Percentiles rank a stretch among this genome's conserved stretches.
phyloP scores from a whole-genome alignment of 30 jellyfish, hydroid and myxozoan genomes.

The Aurelia aurita complex sp. Pacific region DNA sequence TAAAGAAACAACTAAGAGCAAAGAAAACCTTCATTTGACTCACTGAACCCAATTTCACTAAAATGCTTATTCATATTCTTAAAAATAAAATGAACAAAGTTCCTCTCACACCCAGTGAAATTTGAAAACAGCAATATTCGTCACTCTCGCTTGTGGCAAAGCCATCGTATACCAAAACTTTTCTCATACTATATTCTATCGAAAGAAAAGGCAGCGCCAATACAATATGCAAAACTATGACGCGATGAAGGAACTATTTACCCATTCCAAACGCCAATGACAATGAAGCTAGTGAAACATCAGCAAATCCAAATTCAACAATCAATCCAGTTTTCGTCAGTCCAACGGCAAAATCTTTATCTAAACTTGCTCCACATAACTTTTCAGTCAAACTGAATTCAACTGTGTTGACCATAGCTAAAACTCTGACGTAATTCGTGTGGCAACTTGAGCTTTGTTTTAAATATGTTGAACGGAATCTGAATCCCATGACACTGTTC shows the following conservation, averaged over 20 bases:
- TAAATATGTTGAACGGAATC: constrained; percentile 14
- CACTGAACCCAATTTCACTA: too few species aligned
- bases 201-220: too few species aligned
- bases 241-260: not conserved
- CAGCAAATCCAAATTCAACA: not conserved
- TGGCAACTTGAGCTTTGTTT: constrained; percentile 21
- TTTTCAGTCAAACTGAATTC: constrained; percentile 11
- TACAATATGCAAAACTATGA: not conserved
- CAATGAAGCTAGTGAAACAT: not conserved
- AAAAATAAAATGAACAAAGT: too few species aligned
- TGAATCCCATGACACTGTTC: constrained; percentile 13
- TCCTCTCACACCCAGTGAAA: too few species aligned
- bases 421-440: constrained; percentile 12
- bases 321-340: not conserved
- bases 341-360: not conserved
- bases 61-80: too few species aligned
- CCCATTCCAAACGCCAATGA: not conserved
- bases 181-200: too few species aligned
- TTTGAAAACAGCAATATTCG: too few species aligned
- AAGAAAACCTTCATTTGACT: too few species aligned
- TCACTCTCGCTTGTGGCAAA: too few species aligned
- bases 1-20: too few species aligned
- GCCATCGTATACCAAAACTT: too few species aligned
- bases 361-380: constrained; percentile 20
- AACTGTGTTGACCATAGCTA: not conserved